A percentile compares a stretch with the other conserved stretches of the same genome.
Conservation (phyloP, 2,888 invertebrate species). For the Acrocyrtus sp. region DNA sequence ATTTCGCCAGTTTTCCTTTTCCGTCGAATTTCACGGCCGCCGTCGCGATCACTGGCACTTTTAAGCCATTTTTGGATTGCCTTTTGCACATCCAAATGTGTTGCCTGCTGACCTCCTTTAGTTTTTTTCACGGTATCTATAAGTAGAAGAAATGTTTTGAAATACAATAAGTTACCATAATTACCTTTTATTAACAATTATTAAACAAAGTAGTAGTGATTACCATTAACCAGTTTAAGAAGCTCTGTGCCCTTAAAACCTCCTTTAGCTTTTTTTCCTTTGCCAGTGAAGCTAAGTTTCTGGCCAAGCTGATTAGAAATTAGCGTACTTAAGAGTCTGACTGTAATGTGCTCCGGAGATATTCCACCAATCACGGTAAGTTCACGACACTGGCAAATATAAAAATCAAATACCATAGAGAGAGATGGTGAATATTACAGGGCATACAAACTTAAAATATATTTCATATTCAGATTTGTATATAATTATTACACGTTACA, state of each 20-base stretch:
- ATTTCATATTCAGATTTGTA: background rate
- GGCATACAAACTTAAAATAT: background rate
- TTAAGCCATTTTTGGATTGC: constrained; percentile 1
- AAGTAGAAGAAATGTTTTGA: background rate
- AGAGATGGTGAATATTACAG: no score
- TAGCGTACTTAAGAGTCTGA: background rate
- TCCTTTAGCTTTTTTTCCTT: background rate
- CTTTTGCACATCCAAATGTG: background rate
- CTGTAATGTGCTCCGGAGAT: background rate
- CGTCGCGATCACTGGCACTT: background rate
- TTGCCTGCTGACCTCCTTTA: background rate
- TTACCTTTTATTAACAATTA: background rate
- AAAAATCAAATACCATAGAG: background rate
- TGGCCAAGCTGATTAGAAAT: background rate
- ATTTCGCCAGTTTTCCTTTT: background rate
- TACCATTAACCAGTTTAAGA: background rate
- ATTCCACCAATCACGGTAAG: background rate
- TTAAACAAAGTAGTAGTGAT: background rate
- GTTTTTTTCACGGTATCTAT: constrained; percentile 4
- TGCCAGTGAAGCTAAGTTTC: constrained; percentile 3
- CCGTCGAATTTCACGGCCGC: background rate
- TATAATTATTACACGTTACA: no score
- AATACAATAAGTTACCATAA: background rate
- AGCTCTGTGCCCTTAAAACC: background rate
- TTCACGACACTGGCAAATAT: background rate